Evolutionary conservation across 2,113 vertebrate species (phyloP), one percentile per base, ranked within the genome.

Genomic region (Vicugna pacos): DNA sequence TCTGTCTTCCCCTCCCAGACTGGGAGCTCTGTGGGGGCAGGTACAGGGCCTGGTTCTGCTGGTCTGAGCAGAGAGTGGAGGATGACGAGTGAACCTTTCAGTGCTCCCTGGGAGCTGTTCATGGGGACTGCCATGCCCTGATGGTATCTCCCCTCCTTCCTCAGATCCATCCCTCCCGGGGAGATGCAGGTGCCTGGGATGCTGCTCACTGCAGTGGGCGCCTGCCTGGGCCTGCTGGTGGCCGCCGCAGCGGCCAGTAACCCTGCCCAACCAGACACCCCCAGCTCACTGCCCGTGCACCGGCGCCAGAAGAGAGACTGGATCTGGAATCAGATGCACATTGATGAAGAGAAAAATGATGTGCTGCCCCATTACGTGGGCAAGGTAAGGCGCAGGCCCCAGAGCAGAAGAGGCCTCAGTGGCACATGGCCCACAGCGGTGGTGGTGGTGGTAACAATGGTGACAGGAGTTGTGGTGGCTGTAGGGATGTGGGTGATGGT

Each of bases 301-400:
- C 98, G 79, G 92, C 98, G 99, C 81, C 97, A 98, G 62, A 99
- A 99, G 93, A 99, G 99, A 97, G 98, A 98, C 2, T 99, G 99
- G 99, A 98, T 99, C 95, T 99, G 99, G 99, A 99, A 99, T 96
- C 98, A 98, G 58, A 98, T 99, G 97, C 99, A 98, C 12, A 99
- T 99, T 52, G 97, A 88, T 91, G 99, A 99, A 91, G 99, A 99
- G 94, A 99, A 98, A 90, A 98, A 98, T 0, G 26, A 58, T 0
- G 96, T 98, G 0, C 20, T 95, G 20, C 98, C 99, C 9, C 98
- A 99, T 93, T 98, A 99, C 0, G 98, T 99, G 62, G 99, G 99
- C 98, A 99, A 99, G 99, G 99, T 99, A 98, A 98, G 94, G 22
- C 60, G 50, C n/a, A 1, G 42, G 28, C 20, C 22, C 54, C 19